Evolutionary conservation across 1,140 invertebrate genomes (phyloP), one percentile per base, ranked within the genome.

Genomic region (Adoxophyes honmai): DNA sequence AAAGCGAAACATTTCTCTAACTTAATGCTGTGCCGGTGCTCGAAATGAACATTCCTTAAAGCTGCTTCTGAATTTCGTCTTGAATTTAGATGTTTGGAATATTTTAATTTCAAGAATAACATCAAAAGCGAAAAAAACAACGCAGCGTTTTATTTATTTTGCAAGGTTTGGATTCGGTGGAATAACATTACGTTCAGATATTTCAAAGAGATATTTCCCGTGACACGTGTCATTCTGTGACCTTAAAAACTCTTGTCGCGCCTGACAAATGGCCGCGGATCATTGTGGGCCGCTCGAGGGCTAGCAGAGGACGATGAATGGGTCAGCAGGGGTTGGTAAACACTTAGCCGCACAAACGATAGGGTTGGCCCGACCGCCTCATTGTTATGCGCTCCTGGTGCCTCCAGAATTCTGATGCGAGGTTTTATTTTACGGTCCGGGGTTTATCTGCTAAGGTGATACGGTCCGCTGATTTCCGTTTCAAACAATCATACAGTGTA

Each of bases 371-470:
- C 21, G 21, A 28, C 21, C 21, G 21, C 18, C 16, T 48, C 18
- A 48, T 48, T 48, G 42, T 48, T 48, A 48, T 48, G 15, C 42
- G 42, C 18, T 48, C 42, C 42, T 48, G 42, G 42, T 48, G 6
- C 14, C 10, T 13, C 42, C 4, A 28, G 42, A 21, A 48, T 33
- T 48, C 18, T 5, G 8, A n/a, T 10, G 42, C 42, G 18, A 28
- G 42, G 42, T 28, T 48, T 48, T 48, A 48, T 48, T 48, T 48
- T 18, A 48, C 42, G 11, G 21, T 18, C 11, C 6, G 16, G n/a
- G 18, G 16, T 10, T 48, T 39, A 39, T 28, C 42, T 33, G 2
- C 21, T 28, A 28, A 6, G 21, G 21, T 28, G 2, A 28, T 28
- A 28, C 21, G 6, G 6, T 28, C 21, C 21, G 21, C 21, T 28